Evolutionary conservation across 2,797 vertebrate genomes (phyloP).

Genomic region (Mormyrops boulengeri): DNA sequence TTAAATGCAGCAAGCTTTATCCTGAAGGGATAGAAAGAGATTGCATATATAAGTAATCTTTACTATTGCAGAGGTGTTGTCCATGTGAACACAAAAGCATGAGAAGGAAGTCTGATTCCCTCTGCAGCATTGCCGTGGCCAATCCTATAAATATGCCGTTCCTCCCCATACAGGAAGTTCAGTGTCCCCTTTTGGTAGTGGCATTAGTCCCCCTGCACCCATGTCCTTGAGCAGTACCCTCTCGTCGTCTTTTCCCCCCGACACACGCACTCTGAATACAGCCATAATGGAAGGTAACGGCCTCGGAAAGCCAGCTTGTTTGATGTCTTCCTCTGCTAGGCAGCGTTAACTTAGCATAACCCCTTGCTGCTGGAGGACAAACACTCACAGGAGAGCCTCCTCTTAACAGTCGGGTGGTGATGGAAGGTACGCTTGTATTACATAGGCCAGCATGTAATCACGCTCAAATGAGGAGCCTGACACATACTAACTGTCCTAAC

Average conservation of each 20-base stretch:
- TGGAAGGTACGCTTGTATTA: not conserved
- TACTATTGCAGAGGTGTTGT: not conserved
- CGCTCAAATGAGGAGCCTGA: not conserved
- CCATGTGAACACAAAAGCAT: not conserved
- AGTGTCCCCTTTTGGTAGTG: slow-evolving; percentile 68
- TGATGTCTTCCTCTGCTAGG: not conserved
- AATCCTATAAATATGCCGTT: slow-evolving; percentile 36
- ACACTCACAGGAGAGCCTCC: not conserved
- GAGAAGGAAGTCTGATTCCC: not conserved
- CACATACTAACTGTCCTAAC: not conserved
- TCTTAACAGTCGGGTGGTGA: not conserved
- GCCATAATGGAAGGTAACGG: slow-evolving; percentile 74
- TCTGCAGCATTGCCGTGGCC: slow-evolving; percentile 4
- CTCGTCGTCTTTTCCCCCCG: slow-evolving; percentile 59
- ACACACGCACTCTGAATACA: slow-evolving; percentile 63
- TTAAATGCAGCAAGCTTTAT: not conserved
- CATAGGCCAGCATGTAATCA: not conserved
- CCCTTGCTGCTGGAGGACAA: not conserved
- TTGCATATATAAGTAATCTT: not conserved
- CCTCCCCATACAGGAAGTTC: slow-evolving; percentile 62
- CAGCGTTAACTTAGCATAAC: not conserved
- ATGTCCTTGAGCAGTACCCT: slow-evolving; percentile 64
- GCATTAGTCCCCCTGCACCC: slow-evolving; percentile 53
- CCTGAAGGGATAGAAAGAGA: not conserved
- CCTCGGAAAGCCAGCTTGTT: not conserved